Evolutionary conservation across 2,113 vertebrate species (phyloP).

Genomic region (Brachirus orientalis): DNA sequence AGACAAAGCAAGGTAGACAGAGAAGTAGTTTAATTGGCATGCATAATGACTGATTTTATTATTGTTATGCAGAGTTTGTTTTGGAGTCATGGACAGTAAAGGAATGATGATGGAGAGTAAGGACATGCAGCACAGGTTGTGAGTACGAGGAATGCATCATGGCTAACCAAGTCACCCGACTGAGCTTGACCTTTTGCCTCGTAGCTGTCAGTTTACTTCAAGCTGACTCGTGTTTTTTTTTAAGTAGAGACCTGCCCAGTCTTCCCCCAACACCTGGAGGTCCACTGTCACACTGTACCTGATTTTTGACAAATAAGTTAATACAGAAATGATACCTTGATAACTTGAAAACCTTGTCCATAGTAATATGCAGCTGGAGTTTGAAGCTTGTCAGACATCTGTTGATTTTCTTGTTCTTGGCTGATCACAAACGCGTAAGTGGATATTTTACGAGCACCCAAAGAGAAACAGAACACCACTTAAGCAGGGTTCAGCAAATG

Average conservation of each 20-base stretch:
- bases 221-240: constrained; percentile 48
- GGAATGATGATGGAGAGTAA: neutral
- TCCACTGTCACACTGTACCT: constrained; percentile 8
- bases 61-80: neutral
- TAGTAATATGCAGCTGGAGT: constrained; percentile 9
- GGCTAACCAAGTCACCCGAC: constrained; percentile 26
- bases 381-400: constrained; percentile 42
- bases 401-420: constrained; percentile 51
- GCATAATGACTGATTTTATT: neutral
- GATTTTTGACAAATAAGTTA: constrained; percentile 30
- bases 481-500: constrained; percentile 62
- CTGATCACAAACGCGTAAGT: constrained; percentile 55
- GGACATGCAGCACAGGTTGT: constrained; percentile 8
- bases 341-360: neutral
- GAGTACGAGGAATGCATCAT: constrained; percentile 32
- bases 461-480: constrained; percentile 57
- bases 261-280: constrained; percentile 15
- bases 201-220: constrained; percentile 35
- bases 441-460: constrained; percentile 58
- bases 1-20: too few relatives aligned
- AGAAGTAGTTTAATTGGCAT: too few relatives aligned
- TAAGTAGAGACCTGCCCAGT: constrained; percentile 28
- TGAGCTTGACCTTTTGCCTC: constrained; percentile 49
- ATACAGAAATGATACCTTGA: neutral
- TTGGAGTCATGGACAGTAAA: neutral